Evolutionary conservation across 2,113 vertebrate species (phyloP), one percentile per base, ranked within the genome.

Genomic region (Micronycteris hirsuta): DNA sequence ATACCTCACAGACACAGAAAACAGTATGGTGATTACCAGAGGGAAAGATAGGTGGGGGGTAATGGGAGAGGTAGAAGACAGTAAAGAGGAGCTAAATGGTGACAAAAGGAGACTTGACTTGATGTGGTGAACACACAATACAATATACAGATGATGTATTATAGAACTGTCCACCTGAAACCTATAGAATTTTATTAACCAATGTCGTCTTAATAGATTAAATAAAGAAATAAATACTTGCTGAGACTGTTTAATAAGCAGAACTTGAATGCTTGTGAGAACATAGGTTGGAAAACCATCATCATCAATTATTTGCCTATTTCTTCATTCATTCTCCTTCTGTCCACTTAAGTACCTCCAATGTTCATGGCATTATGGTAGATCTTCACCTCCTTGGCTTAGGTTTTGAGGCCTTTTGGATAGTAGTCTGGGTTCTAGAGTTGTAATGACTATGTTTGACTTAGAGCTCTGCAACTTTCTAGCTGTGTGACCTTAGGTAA

Each of bases 381-480:
- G 63, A 14, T 70, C 41, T 65, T 74, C 71, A 63, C 7, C 31
- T 5, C 31, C 19, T 85, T 67, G 54, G 20, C 15, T 81, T 56
- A 47, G 45, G 26, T 91, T 91, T 41, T 87, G 36, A 86, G 31
- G 67, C 31, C 49, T 89, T 93, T 86, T 83, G 73, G 70, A 43
- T 82, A 73, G 49, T 16, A 94, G 4, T 95, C 65, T 78, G 81
- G 85, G 56, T 91, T 93, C 89, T 95, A 45, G 65, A 93, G 65
- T 93, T 68, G 38, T 8, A 28, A 77, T 24, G 24, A 91, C 67
- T 92, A 76, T n/a, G 17, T 93, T 56, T 58, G 36, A 89, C 47
- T 89, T 82, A 43, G 63, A 71, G 7, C 45, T 93, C 63, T 91
- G 93, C 24, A 33, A 83, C 33, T 68, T 90, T 43, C 22, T 90